These are phyloP conservation scores for Ylistrum balloti DNA, from an alignment of 1,140 invertebrate species.

Conservation along the genomic window DNA sequence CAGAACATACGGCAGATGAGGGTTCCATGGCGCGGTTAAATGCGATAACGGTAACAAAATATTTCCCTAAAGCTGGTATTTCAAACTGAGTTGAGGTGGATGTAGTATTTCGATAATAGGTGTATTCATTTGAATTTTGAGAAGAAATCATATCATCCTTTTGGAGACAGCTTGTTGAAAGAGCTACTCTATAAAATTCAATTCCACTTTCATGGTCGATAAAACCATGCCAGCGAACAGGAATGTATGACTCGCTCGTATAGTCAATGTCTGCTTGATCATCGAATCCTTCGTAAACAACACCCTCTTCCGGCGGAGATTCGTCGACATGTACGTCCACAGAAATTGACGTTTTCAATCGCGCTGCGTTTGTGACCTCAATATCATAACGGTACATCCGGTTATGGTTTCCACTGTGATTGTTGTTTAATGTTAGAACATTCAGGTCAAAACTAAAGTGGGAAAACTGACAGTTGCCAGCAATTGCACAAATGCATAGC, in stretches of 20 bases:
- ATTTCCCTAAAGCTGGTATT: background rate
- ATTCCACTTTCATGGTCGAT: conserved; percentile 71
- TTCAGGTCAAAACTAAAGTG: conserved; percentile 57
- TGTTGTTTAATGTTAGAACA: conserved; percentile 53
- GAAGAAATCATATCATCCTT: conserved; percentile 28
- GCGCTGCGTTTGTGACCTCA: conserved; percentile 62
- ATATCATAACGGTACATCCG: conserved; percentile 63
- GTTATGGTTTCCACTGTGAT: conserved; percentile 65
- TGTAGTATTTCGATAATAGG: background rate
- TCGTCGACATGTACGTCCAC: conserved; percentile 63
- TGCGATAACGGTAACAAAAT: conserved; percentile 53
- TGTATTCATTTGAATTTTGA: background rate
- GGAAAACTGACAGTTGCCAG: conserved; percentile 61
- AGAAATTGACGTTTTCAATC: conserved; percentile 48
- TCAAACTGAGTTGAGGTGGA: conserved; percentile 19
- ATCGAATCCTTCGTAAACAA: conserved; percentile 61
- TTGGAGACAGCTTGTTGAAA: conserved; percentile 56
- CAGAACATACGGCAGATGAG: conserved; percentile 58
- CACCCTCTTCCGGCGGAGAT: conserved; percentile 65
- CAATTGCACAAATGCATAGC: conserved; percentile 67
- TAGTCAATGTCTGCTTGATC: conserved; percentile 65
- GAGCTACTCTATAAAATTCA: conserved; percentile 57
- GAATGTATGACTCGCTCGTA: conserved; percentile 56
- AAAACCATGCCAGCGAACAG: conserved; percentile 67
- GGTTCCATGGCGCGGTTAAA: conserved; percentile 60